Conservation (phyloP, 2,113 vertebrate species). For the Chauna torquata region DNA sequence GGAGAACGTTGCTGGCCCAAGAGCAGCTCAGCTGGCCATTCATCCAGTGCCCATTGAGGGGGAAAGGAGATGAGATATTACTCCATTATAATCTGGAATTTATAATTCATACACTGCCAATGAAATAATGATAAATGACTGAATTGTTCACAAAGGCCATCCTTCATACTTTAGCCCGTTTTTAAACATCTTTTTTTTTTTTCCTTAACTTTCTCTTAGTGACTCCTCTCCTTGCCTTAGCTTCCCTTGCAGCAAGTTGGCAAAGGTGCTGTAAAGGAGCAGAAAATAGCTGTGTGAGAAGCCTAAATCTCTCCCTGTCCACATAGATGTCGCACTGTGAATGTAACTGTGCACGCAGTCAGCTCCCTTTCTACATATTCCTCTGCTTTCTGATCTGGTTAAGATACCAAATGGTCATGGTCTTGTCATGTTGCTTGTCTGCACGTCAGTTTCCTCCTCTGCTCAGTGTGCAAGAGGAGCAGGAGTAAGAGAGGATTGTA, state of each 20-base stretch:
- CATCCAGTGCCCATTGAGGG: conserved; percentile 31
- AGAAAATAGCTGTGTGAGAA: background rate
- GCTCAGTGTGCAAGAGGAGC: background rate
- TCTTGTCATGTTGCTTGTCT: background rate
- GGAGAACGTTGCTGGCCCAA: background rate
- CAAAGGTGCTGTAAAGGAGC: background rate
- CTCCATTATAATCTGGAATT: conserved; percentile 65
- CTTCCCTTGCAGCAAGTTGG: background rate
- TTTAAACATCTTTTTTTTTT: background rate
- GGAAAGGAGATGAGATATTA: conserved; percentile 65
- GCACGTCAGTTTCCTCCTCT: background rate
- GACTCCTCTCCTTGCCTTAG: background rate
- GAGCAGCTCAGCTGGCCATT: conserved; percentile 41
- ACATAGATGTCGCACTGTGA: background rate
- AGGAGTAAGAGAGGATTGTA: background rate
- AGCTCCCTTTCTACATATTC: background rate
- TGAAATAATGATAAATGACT: conserved; percentile 69
- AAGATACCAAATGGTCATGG: background rate
- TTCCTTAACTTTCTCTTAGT: conserved; percentile 32
- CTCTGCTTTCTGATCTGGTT: background rate
- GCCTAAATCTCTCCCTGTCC: background rate
- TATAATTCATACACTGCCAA: conserved; percentile 73
- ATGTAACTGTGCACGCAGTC: background rate
- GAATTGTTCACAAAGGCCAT: conserved; percentile 57
- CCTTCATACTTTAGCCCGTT: conserved; percentile 59